These are phyloP conservation scores for Diadromus collaris DNA, from an alignment of 2,888 invertebrate genomes.

Conservation along the genomic window DNA sequence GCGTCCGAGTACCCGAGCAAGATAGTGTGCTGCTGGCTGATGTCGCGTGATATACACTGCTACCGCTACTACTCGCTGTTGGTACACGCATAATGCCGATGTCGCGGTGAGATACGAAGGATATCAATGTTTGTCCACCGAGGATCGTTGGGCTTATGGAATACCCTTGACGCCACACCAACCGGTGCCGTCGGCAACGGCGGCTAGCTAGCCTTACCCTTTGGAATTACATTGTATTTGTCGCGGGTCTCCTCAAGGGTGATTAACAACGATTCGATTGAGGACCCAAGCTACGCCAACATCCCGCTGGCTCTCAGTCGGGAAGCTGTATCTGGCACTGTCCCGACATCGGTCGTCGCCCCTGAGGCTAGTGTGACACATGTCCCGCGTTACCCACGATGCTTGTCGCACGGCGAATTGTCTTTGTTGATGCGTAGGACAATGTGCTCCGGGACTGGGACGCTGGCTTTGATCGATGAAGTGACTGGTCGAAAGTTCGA, in stretches of 20 bases:
- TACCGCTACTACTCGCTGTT: constrained; percentile 5
- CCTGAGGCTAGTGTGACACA: constrained; percentile 42
- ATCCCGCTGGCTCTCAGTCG: constrained; percentile 10
- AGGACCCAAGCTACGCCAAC: constrained; percentile 47
- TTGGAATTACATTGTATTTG: constrained; percentile 51
- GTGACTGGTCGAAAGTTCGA: too few species aligned
- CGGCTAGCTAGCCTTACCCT: constrained; percentile 27
- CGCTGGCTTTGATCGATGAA: too few species aligned
- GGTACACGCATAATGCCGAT: constrained; percentile 41
- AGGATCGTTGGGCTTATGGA: constrained; percentile 62
- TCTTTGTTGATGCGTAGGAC: background rate
- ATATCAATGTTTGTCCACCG: constrained; percentile 72
- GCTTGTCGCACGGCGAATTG: background rate
- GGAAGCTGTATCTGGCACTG: constrained; percentile 24
- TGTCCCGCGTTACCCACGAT: constrained; percentile 35
- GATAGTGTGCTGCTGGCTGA: constrained; percentile 54
- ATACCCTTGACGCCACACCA: constrained; percentile 51
- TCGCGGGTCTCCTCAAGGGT: constrained; percentile 50
- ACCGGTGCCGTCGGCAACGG: constrained; percentile 42
- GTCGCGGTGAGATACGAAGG: constrained; percentile 47
- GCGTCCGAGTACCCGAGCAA: constrained; percentile 58
- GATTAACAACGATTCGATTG: constrained; percentile 58
- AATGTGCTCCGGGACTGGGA: too few species aligned
- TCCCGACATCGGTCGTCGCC: constrained; percentile 47
- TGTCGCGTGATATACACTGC: constrained; percentile 3